Evolutionary conservation across 1,140 invertebrate species (phyloP).

Genomic region (Trialeurodes vaporariorum): DNA sequence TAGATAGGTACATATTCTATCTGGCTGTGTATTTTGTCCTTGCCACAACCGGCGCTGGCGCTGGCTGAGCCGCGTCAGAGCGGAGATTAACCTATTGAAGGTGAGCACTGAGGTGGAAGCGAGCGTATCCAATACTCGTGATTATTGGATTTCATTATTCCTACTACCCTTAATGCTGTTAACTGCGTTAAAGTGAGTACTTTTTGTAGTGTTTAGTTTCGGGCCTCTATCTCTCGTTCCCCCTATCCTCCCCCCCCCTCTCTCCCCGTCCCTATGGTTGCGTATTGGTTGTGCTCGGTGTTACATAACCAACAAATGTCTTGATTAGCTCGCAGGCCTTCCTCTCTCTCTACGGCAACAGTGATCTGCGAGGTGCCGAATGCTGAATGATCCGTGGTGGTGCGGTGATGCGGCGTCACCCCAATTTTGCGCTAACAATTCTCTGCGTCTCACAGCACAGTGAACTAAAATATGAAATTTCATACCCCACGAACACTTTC

Average conservation of each 20-base stretch:
- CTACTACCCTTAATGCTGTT: neutral
- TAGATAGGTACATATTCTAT: too few relatives aligned
- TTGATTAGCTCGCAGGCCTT: neutral
- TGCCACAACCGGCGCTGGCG: too few relatives aligned
- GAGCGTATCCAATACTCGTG: neutral
- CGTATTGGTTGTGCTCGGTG: too few relatives aligned
- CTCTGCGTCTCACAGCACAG: neutral
- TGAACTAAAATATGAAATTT: neutral
- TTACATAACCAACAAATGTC: neutral
- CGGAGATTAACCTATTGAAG: too few relatives aligned
- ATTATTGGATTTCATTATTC: conserved; percentile 1
- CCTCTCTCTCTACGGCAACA: too few relatives aligned
- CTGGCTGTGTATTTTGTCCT: too few relatives aligned
- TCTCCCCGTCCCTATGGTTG: too few relatives aligned
- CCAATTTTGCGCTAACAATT: neutral
- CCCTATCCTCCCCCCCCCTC: too few relatives aligned
- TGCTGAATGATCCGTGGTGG: too few relatives aligned
- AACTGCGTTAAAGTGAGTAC: neutral
- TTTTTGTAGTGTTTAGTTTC: neutral
- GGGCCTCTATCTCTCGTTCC: too few relatives aligned
- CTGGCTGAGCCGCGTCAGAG: too few relatives aligned
- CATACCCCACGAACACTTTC: neutral
- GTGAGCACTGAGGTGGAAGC: neutral
- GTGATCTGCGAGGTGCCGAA: too few relatives aligned
- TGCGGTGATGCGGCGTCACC: neutral